A percentile compares a stretch with the other conserved stretches of the same genome.
Evolutionary conservation across 1,140 invertebrate species (phyloP).

Genomic region (Drosophila orosa): DNA sequence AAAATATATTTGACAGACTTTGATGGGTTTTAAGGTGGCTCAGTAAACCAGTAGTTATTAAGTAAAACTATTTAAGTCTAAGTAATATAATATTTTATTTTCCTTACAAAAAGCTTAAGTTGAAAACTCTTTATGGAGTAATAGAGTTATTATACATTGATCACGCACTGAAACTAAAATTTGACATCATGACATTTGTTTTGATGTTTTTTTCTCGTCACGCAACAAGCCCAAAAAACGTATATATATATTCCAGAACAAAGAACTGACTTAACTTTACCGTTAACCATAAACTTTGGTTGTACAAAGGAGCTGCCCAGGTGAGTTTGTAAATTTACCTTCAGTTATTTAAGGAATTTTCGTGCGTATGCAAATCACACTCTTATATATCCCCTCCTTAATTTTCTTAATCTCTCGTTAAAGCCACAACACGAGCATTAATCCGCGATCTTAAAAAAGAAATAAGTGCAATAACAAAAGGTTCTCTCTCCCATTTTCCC

Average conservation of each 20-base stretch:
- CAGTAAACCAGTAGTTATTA: constrained; percentile 5
- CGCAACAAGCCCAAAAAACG: neutral
- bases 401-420: constrained; percentile 7
- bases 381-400: constrained; percentile 4
- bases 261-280: constrained; percentile 9
- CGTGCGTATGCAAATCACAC: constrained; percentile 29
- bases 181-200: constrained; percentile 4
- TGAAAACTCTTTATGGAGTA: neutral
- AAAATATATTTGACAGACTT: constrained; percentile 1
- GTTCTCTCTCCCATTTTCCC: constrained; percentile 43
- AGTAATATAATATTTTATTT: neutral
- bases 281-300: constrained; percentile 5
- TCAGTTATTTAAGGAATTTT: constrained; percentile 27
- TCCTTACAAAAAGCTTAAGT: neutral
- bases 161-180: neutral
- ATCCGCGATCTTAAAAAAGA: constrained; percentile 18
- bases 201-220: neutral
- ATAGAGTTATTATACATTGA: neutral
- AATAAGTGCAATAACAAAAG: constrained; percentile 57
- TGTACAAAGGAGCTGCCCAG: constrained; percentile 11
- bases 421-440: constrained; percentile 19
- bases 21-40: constrained; percentile 25
- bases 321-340: constrained; percentile 15
- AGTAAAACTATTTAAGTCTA: too few species aligned
- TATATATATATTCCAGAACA: constrained; percentile 3